Base-by-base conservation (phyloP, 2,797 vertebrate species). In the Aldrovandia affinis region DNA sequence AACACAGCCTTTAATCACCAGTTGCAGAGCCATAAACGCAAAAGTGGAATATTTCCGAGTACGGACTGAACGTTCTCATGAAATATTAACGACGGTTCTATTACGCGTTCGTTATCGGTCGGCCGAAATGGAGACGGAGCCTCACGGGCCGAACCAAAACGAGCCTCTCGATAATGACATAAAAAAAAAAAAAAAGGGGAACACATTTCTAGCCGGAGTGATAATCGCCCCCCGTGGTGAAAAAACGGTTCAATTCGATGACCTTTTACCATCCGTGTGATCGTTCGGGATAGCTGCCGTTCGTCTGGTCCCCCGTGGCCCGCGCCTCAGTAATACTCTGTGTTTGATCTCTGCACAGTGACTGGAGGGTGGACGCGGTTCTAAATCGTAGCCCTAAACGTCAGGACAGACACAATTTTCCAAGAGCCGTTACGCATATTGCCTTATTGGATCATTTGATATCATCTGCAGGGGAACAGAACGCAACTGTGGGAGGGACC, bases 51-150 rank as follows among this genome's bases (percentile, higher is more conserved):
- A 65, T 65, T 61, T 81, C 65, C 25, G 47, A 81, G 36, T 42
- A 33, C 61, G 28, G 59, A n/a, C 81, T 42, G 63, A 83, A 55
- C 39, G 50, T 54, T 83, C 82, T 83, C 82, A 78, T 55, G 20
- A 83, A 83, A 83, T 55, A 73, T 83, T 73, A 75, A 77, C 55
- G 59, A 75, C 28, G 68, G 52, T 36, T 83, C 70, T 44, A 55
- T 77, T 39, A 57, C 28, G 39, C 25, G 14, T 61, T 83, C 55
- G 14, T 39, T 77, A 59, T 47, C 65, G 55, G 50, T 57, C 70
- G 15, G 33, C 82, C 59, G 70, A 75, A 83, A 77, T 57, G 70
- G 70, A 83, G 68, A 83, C 10, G n/a, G 18, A 44, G 73, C 39
- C 55, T 83, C 39, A 50, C 30, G 82, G n/a, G 14, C 42, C 15